Conservation (phyloP, 2,797 vertebrate species). For the Pipistrellus nathusii region DNA sequence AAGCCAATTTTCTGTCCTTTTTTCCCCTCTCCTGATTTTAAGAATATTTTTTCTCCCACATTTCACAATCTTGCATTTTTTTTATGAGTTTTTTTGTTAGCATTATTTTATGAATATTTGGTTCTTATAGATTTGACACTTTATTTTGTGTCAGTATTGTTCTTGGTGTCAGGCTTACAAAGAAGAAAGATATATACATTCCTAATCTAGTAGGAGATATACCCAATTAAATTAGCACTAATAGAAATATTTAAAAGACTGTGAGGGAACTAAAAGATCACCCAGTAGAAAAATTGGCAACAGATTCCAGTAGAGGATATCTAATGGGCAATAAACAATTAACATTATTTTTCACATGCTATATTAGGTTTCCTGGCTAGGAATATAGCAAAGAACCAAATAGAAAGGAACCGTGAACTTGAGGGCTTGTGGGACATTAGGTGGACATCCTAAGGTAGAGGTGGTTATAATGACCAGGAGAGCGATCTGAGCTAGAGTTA, state of each 20-base stretch:
- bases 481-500: neutral
- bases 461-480: neutral
- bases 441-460: neutral
- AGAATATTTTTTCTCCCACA: neutral
- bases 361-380: neutral
- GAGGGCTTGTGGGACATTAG: neutral
- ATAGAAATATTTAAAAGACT: neutral
- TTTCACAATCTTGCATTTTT: slow-evolving; percentile 35
- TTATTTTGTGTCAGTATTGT: neutral
- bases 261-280: neutral
- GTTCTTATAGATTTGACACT: neutral
- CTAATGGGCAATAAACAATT: neutral
- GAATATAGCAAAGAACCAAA: neutral
- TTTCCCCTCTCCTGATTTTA: slow-evolving; percentile 34
- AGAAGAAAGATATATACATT: neutral
- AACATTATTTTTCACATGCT: neutral
- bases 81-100: slow-evolving; percentile 39
- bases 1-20: slow-evolving; percentile 2
- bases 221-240: neutral
- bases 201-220: neutral
- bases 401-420: neutral
- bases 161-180: neutral
- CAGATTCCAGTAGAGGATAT: neutral
- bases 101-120: slow-evolving; percentile 55
- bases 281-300: slow-evolving; percentile 18